A percentile compares a stretch with the other conserved stretches of the same genome.
phyloP scores from a whole-genome alignment of 2,888 invertebrate species.

The Pachydiplax longipennis region DNA sequence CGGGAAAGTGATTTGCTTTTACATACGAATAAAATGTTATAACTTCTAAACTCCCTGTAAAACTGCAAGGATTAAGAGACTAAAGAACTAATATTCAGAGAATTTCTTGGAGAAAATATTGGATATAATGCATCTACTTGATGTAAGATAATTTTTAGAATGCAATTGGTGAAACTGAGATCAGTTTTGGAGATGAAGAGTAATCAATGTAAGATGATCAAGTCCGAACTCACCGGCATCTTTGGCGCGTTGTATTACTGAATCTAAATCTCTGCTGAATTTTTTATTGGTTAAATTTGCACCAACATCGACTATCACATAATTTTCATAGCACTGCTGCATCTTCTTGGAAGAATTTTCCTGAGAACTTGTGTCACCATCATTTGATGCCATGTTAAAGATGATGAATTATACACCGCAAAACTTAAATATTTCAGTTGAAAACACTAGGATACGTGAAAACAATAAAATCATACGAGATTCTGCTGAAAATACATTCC shows the following conservation, averaged over 20 bases:
- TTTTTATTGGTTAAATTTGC: constrained; percentile 94
- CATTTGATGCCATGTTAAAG: constrained; percentile 45
- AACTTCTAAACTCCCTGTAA: no score
- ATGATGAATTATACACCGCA: background rate
- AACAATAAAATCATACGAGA: background rate
- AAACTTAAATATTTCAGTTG: background rate
- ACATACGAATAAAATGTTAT: background rate
- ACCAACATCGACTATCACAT: constrained; percentile 90
- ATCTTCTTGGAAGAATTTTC: constrained; percentile 57
- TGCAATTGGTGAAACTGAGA: no score
- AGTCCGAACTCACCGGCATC: constrained; percentile 76
- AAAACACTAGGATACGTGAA: background rate
- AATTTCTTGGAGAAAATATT: no score
- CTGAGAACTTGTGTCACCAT: background rate
- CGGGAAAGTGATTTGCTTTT: no score
- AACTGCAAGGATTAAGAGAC: no score
- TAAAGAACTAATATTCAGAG: no score
- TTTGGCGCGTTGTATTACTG: constrained; percentile 89
- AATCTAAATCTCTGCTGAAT: constrained; percentile 89
- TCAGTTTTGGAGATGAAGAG: no score
- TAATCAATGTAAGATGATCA: no score
- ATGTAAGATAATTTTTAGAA: no score
- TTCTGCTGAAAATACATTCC: background rate
- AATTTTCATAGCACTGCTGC: constrained; percentile 88
- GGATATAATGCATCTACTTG: no score